phyloP scores from a whole-genome alignment of 2,113 vertebrate species.

The Chamaea fasciata region DNA sequence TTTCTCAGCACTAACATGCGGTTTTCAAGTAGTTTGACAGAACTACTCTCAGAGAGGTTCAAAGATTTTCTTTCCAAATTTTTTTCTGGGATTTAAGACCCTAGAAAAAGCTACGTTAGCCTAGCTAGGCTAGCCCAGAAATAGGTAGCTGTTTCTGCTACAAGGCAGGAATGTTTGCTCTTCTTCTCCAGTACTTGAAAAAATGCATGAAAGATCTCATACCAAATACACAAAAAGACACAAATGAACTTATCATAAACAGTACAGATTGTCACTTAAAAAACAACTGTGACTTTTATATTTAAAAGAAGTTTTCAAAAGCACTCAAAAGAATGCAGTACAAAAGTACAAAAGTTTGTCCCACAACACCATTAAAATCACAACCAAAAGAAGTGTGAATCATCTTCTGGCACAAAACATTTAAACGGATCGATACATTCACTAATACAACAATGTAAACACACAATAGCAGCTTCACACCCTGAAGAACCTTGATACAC shows the following conservation, averaged over 20 bases:
- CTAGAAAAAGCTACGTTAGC: background rate
- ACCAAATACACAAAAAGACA: background rate
- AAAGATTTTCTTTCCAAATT: background rate
- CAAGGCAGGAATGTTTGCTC: background rate
- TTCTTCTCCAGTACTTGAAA: background rate
- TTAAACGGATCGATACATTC: background rate
- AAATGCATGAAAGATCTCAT: background rate
- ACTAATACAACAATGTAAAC: background rate
- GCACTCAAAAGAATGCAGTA: background rate
- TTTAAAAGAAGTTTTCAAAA: background rate
- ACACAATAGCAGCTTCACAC: background rate
- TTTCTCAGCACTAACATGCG: background rate
- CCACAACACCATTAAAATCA: background rate
- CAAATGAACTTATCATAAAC: background rate
- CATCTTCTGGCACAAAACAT: background rate
- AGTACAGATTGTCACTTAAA: background rate
- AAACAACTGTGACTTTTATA: background rate
- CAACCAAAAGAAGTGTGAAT: background rate
- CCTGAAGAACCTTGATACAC: background rate
- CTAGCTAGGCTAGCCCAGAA: background rate
- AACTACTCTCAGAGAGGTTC: background rate
- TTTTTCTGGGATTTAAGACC: background rate
- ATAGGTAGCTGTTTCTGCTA: background rate
- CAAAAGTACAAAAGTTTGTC: background rate
- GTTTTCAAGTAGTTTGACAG: background rate